Evolutionary conservation across 2,113 vertebrate genomes (phyloP).

Genomic region (Herpetotheres cachinnans): DNA sequence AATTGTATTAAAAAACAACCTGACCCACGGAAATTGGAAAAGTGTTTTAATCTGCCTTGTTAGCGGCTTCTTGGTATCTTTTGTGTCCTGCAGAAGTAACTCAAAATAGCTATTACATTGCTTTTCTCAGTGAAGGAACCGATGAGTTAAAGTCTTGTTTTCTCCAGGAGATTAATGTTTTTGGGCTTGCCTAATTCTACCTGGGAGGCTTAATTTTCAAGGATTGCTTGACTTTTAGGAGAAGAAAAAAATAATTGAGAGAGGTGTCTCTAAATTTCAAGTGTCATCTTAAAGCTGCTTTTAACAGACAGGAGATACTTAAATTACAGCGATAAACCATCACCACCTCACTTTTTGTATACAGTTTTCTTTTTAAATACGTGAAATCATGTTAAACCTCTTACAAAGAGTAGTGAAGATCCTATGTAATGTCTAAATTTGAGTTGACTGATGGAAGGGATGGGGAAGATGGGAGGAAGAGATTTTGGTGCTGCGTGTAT

Average conservation of each 20-base stretch:
- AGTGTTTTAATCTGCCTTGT: not conserved
- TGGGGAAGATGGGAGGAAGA: not conserved
- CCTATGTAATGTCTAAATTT: not conserved
- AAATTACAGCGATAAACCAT: not conserved
- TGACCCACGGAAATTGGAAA: not conserved
- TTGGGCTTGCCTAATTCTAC: not conserved
- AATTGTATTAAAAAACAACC: rapidly evolving
- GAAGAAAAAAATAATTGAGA: not conserved
- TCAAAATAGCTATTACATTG: not conserved
- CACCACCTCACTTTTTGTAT: not conserved
- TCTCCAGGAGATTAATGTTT: not conserved
- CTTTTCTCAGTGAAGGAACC: not conserved
- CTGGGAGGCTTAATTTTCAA: not conserved
- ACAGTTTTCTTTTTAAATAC: not conserved
- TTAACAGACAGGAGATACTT: not conserved
- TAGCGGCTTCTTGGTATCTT: not conserved
- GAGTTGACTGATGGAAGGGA: not conserved
- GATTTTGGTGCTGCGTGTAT: not conserved
- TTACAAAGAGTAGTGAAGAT: not conserved
- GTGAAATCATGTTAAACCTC: not conserved
- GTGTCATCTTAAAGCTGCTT: not conserved
- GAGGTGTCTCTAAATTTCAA: not conserved
- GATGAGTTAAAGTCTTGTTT: not conserved
- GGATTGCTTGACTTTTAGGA: not conserved
- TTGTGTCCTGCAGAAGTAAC: not conserved